phyloP scores from a whole-genome alignment of 1,140 invertebrate species.

The Orius laevigatus region DNA sequence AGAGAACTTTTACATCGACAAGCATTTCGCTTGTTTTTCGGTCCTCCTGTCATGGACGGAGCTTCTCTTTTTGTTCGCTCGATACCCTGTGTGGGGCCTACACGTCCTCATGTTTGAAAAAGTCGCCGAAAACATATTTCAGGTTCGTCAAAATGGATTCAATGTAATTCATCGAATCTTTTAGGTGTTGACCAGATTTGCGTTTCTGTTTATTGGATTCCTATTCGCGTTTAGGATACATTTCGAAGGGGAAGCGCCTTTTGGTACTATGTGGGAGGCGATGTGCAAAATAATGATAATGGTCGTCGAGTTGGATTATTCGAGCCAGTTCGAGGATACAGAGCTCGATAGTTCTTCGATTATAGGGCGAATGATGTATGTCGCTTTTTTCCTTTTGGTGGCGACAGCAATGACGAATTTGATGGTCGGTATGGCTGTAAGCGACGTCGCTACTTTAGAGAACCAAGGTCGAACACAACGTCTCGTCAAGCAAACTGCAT shows the following conservation, averaged over 20 bases:
- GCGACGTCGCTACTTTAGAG: slow-evolving; percentile 24
- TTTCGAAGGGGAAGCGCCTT: slow-evolving; percentile 28
- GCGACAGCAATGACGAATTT: slow-evolving; percentile 31
- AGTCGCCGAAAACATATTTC: slow-evolving; percentile 22
- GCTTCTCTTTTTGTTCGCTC: slow-evolving; percentile 34
- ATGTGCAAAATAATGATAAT: slow-evolving; percentile 36
- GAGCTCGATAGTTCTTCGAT: slow-evolving; percentile 11
- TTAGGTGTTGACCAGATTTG: slow-evolving; percentile 31
- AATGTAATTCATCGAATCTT: slow-evolving; percentile 1
- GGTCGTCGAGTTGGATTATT: slow-evolving; percentile 40
- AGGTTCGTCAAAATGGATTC: no score
- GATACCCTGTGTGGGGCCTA: slow-evolving; percentile 32
- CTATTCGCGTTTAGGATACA: slow-evolving; percentile 35
- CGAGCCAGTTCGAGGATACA: slow-evolving; percentile 24
- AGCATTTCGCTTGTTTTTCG: slow-evolving; percentile 32
- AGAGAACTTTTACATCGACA: slow-evolving; percentile 25
- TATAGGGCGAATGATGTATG: slow-evolving; percentile 23
- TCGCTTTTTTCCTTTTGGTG: slow-evolving; percentile 26
- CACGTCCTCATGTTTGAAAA: slow-evolving; percentile 35
- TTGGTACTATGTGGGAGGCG: slow-evolving; percentile 28
- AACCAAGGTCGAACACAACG: slow-evolving; percentile 17
- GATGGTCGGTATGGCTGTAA: slow-evolving; percentile 30
- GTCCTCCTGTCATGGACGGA: slow-evolving; percentile 34
- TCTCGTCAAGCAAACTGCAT: slow-evolving; percentile 20
- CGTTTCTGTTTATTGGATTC: slow-evolving; percentile 36